Conservation (phyloP, 1,140 invertebrate species). For the Frieseomelitta varia region DNA sequence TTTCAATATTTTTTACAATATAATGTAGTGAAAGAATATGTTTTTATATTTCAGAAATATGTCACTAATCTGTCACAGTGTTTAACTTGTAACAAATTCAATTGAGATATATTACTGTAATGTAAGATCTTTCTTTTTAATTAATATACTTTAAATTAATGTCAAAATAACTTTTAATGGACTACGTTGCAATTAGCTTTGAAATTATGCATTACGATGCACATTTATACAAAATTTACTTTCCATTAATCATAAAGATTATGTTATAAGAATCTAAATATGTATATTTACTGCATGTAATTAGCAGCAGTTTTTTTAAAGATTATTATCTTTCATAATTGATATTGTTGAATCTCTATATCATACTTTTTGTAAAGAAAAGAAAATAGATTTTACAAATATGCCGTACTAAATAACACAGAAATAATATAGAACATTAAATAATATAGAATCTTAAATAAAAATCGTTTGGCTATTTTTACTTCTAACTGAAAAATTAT, state of each 20-base stretch:
- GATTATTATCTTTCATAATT: background rate
- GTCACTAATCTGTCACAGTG: background rate
- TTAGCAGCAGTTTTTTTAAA: background rate
- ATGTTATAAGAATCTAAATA: background rate
- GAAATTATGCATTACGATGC: background rate
- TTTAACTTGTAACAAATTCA: background rate
- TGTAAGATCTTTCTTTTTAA: constrained; percentile 2
- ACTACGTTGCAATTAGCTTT: background rate
- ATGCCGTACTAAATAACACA: background rate
- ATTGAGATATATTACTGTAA: background rate
- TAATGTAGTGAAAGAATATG: background rate
- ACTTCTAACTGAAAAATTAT: background rate
- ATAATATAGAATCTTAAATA: constrained; percentile 8
- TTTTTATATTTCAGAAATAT: background rate
- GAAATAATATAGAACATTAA: background rate
- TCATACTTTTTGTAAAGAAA: background rate
- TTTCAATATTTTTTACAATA: background rate
- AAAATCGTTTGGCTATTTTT: background rate
- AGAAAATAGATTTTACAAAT: background rate
- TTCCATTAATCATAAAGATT: background rate
- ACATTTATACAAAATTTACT: constrained; percentile 9
- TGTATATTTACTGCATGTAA: background rate
- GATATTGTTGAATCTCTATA: constrained; percentile 13
- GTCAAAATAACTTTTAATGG: background rate
- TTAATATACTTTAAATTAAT: background rate